phyloP scores from a whole-genome alignment of 2,113 vertebrate species.

The Capreolus pygargus region DNA sequence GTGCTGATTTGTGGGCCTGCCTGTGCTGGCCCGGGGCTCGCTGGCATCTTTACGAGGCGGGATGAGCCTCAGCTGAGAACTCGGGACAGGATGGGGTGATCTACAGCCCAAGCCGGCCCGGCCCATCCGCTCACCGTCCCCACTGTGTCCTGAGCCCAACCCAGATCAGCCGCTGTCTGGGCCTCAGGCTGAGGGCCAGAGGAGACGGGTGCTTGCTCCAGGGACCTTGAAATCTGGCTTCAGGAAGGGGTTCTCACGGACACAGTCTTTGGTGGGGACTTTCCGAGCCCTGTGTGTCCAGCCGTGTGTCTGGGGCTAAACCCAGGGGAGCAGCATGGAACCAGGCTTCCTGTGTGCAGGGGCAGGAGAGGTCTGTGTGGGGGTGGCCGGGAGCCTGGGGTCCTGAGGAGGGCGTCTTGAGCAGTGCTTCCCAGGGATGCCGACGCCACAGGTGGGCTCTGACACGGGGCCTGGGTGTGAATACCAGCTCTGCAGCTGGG shows the following conservation, averaged over 20 bases:
- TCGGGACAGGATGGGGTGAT: not conserved
- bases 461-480: accelerated
- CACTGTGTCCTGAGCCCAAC: accelerated
- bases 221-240: not conserved
- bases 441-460: accelerated
- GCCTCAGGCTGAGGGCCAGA: not conserved
- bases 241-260: not conserved
- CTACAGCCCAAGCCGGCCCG: not conserved
- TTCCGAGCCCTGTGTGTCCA: accelerated
- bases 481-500: not conserved
- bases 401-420: accelerated
- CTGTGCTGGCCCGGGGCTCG: not conserved
- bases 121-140: accelerated
- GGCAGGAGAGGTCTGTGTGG: accelerated
- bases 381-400: not conserved
- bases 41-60: conserved; percentile 29
- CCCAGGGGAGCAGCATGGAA: not conserved
- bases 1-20: conserved; percentile 24
- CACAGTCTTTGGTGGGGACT: not conserved
- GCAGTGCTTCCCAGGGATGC: not conserved
- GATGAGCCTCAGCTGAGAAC: not conserved
- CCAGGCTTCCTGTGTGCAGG: accelerated
- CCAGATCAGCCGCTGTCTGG: not conserved
- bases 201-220: not conserved
- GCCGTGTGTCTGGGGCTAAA: not conserved